phyloP scores from a whole-genome alignment of 1,140 invertebrate genomes.

The Eupristina koningsbergeri region DNA sequence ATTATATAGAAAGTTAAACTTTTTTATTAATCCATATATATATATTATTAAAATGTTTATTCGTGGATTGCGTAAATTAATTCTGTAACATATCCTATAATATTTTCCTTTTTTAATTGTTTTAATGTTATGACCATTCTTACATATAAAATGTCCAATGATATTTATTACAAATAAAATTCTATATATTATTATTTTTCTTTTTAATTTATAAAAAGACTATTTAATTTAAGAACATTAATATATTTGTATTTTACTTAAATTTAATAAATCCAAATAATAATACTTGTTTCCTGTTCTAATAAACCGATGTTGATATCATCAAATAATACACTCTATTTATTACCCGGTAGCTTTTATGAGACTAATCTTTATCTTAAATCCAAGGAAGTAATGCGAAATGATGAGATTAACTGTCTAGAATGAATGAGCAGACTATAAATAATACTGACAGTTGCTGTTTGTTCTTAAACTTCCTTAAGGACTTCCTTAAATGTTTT shows the following conservation, averaged over 20 bases:
- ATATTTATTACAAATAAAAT: no score
- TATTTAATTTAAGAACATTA: no score
- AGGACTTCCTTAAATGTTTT: background rate
- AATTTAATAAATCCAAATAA: no score
- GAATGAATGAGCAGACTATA: background rate
- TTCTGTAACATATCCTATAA: no score
- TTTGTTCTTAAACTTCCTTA: background rate
- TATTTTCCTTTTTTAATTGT: no score
- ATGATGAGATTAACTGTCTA: background rate
- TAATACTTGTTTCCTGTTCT: no score
- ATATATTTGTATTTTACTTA: no score
- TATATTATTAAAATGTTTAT: background rate
- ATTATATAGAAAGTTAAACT: background rate
- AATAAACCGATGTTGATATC: background rate
- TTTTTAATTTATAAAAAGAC: no score
- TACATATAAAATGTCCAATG: no score
- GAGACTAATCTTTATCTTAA: background rate
- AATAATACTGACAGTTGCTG: background rate
- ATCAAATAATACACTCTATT: background rate
- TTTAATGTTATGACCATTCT: no score
- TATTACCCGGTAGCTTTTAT: background rate
- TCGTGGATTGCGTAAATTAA: background rate
- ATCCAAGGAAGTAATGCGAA: background rate
- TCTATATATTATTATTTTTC: no score
- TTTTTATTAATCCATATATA: background rate